Base-by-base conservation (phyloP, 2,888 invertebrate species). In the Exephanes ischioxanthus region DNA sequence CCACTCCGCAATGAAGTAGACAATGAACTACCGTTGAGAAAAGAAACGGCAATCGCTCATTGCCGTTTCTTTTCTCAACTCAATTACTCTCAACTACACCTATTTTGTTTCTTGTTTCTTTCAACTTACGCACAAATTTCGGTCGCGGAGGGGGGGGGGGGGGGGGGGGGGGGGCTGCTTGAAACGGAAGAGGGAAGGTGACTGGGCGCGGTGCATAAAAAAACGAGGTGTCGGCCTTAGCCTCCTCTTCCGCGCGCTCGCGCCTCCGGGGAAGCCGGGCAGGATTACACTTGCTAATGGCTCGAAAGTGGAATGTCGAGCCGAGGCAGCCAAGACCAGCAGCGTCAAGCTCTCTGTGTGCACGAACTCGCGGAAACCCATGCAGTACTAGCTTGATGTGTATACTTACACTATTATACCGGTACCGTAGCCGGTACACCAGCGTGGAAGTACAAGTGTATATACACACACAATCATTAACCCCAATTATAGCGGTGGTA, bases 261-360 rank as follows among this genome's bases (percentile, higher is more conserved):
- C 19, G 48, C 4, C 63, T 45, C 30, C 51, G 33, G 79, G 66
- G 53, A 53, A 51, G 37, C 53, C 30, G 11, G 63, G 63, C 53
- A 26, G 71, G 51, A 84, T 86, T 85, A 86, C 76, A 83, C 85
- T 86, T 86, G 84, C 84, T 86, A 86, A 86, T 86, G 80, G 82
- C 67, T 86, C 72, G 76, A 86, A 86, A 86, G 84, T 82, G 84
- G 86, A 85, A 82, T 84, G 79, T 78, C 71, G 71, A 71, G 72
- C 71, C 79, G 83, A 66, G 72, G 22, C 37, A n/a, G 37, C 48
- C 37, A 58, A 63, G 26, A 66, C 53, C 19, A 7, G 55, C 45
- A n/a, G 53, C 37, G 41, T 63, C 66, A 7, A n/a, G 6, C n/a
- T 5, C n/a, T 14, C 72, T 33, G 33, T 55, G 26, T 37, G 53